Evolutionary conservation across 2,797 vertebrate genomes (phyloP).

Genomic region (Delichon dasypus): DNA sequence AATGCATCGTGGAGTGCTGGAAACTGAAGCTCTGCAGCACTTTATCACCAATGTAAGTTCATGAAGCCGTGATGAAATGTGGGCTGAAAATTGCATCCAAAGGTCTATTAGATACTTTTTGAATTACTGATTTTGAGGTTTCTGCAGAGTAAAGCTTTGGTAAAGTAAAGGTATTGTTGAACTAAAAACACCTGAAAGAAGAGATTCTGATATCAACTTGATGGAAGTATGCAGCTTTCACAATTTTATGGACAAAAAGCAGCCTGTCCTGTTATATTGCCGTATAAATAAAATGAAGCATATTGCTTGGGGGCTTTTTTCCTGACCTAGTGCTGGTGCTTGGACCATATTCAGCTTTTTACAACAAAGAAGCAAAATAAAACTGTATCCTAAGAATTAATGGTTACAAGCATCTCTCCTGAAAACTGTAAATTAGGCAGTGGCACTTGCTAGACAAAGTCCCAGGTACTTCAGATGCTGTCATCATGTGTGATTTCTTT

Average conservation of each 20-base stretch:
- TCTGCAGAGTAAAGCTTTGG: background rate
- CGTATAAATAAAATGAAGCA: background rate
- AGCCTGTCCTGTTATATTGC: background rate
- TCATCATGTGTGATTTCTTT: background rate
- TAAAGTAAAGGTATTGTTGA: background rate
- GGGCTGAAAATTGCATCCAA: background rate
- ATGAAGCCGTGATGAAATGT: background rate
- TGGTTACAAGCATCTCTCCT: background rate
- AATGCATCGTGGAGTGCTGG: background rate
- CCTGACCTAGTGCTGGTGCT: background rate
- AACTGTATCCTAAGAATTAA: background rate
- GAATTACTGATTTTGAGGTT: background rate
- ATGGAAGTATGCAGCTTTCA: background rate
- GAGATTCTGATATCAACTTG: background rate
- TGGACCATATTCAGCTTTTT: background rate
- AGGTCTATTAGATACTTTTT: background rate
- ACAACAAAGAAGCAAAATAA: background rate
- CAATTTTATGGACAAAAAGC: background rate
- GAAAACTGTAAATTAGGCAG: background rate
- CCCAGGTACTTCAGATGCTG: background rate
- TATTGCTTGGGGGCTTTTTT: constrained; percentile 8
- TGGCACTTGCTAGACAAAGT: background rate
- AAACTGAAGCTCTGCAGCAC: background rate
- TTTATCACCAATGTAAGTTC: background rate
- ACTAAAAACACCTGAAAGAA: background rate